Base-by-base conservation (phyloP, 2,888 invertebrate genomes). In the Melangyna quadrimaculata region DNA sequence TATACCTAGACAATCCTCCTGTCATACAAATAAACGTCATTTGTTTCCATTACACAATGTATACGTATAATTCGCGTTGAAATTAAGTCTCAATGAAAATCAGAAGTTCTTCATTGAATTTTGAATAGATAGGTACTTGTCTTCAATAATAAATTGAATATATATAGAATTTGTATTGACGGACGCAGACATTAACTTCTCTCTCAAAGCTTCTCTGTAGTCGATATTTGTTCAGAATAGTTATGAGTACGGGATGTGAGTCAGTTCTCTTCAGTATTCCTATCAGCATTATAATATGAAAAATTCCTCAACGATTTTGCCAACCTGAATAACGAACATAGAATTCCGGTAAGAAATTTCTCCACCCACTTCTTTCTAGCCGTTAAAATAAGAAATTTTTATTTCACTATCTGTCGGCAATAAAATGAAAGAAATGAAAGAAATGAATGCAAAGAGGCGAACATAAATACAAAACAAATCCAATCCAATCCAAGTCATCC, bases 301-400 rank as follows among this genome's bases (percentile, higher is more conserved):
- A n/a, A 57, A 57, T 37, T 74, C 57, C 40, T 63, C 27, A 65
- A 27, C 48, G 17, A 70, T 65, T 73, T 40, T 71, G 53, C 57
- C 84, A 84, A 79, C 79, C 72, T 84, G 59, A 84, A 84, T 79
- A 65, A 77, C 59, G 61, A 71, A 75, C 69, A 22, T 8, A 67
- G 8, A 45, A 67, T 71, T 59, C 69, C 61, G n/a, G 67, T 72
- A 19, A n/a, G 32, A 48, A 82, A 70, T 83, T 79, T 79, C 79
- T 79, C 79, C 79, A 55, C 79, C 79, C 72, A 79, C 71, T 51
- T 37, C 19, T 10, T 19, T 35, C 9, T n/a, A 19, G 17, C 17
- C 17, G n/a, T 3, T 2, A 22, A n/a, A 32, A 35, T 14, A 14
- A 35, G 84, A 84, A 84, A 84, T 59, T 75, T 75, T 71, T 35